Base-by-base conservation (phyloP, 2,797 vertebrate species). In the Amblyraja radiata region DNA sequence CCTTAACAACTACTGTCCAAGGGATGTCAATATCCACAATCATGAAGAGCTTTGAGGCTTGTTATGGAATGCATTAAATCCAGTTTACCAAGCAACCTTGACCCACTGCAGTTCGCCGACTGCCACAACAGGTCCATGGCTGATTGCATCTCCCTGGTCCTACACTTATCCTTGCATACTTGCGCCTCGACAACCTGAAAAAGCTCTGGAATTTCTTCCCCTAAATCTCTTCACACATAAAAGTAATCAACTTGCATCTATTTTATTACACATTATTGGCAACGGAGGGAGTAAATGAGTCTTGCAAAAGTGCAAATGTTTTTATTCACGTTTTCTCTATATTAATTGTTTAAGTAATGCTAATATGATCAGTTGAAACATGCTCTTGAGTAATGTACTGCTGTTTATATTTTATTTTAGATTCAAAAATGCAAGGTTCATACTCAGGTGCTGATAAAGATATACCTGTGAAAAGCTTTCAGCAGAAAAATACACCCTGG, bases 381-480 rank as follows among this genome's bases (percentile, higher is more conserved):
- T 54, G 21, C 16, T 14, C 36, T 76, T 13, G 2, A 73, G 71
- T 76, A 23, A 54, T 28, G 14, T 36, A 28, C 13, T 25, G 10
- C 21, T 92, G 25, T 76, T 39, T 90, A 93, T 65, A 54, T 95
- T 95, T 94, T 93, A 93, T 96, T 95, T 93, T 95, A 99, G 98
- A 99, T 94, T 95, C 97, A 95, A 99, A 98, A 95, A 95, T 95
- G 93, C 97, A 97, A n/a, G 95, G 94, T 71, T 95, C 96, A 58
- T 96, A 96, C 6, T 93, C 97, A 97, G 90, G 97, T 94, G 93
- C 95, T 93, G 97, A 97, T 94, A 96, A 97, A 2, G 97, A 96
- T 93, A 93, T 96, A 93, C 95, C 97, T 95, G 90, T 97, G 94
- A 98, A 97, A 96, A 97, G 98, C 63, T 84, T 95, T 71, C 95